Evolutionary conservation across 2,113 vertebrate species (phyloP).

Genomic region (Puntigrus tetrazona): DNA sequence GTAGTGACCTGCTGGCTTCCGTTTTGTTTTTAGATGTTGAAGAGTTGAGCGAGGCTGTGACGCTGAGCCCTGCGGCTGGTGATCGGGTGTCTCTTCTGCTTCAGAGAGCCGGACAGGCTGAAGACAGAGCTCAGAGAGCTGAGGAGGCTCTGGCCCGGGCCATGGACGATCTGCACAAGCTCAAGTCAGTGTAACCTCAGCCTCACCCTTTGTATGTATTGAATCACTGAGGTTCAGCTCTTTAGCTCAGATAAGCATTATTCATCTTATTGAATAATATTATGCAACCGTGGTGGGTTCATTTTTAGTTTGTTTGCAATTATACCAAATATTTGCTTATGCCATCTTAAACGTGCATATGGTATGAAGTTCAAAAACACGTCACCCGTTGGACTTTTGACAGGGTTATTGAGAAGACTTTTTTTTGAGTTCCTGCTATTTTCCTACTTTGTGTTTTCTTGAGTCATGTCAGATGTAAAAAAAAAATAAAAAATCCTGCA

Average conservation of each 20-base stretch:
- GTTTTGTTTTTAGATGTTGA: constrained; percentile 81
- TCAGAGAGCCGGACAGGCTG: constrained; percentile 74
- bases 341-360: not conserved
- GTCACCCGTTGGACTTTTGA: not conserved
- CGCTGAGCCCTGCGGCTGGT: constrained; percentile 42
- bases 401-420: not conserved
- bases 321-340: not conserved
- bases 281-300: not conserved
- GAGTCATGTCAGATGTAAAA: not conserved
- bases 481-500: not conserved
- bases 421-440: too few relatives aligned
- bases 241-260: not conserved
- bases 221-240: not conserved
- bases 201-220: not conserved
- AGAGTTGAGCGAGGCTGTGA: constrained; percentile 73
- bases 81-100: constrained; percentile 56
- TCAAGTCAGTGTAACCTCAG: constrained; percentile 76
- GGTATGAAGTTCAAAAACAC: not conserved
- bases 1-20: not conserved
- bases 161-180: constrained; percentile 86
- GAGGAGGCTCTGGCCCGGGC: constrained; percentile 83
- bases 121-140: constrained; percentile 77
- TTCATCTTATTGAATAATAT: not conserved
- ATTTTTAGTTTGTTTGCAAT: not conserved
- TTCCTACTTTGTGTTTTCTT: too few relatives aligned